Evolutionary conservation across 2,113 vertebrate genomes (phyloP), one percentile per base, ranked within the genome.

Genomic region (Entelurus aequoreus): DNA sequence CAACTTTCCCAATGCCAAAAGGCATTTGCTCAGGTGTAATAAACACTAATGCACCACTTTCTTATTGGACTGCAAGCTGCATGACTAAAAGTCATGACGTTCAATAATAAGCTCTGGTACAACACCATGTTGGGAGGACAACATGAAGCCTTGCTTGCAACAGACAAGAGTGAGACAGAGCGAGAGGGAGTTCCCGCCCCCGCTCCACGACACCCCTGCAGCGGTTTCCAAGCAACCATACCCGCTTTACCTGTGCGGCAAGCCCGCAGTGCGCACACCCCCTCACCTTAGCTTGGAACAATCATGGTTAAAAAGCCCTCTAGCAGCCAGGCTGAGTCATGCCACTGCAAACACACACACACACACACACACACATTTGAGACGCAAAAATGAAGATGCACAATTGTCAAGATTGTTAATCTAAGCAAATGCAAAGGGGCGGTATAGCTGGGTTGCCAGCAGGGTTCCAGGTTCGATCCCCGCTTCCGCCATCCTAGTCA

Each of bases 211-310:
- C 83, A 85, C 62, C 86, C 85, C 79, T 79, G 80, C 82, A 88
- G 89, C 86, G 78, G 89, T 90, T 89, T 87, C 89, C 75, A 54
- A 87, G 91, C 89, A 92, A 89, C 90, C 78, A 88, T 87, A 91
- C 89, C 85, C 87, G 90, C 90, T 91, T 88, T 91, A 91, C 91
- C 90, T 91, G 91, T 87, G 89, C 84, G 49, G 87, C 90, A 84
- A 86, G 88, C 87, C 79, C 72, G 69, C 74, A 74, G 68, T 70
- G 68, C 74, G 77, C 86, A 84, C 84, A 76, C 87, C 82, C 79
- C 83, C 86, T 87, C 80, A 68, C 84, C 63, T 79, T 83, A 76
- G 76, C 81, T 80, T 78, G 66, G 75, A 83, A 85, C 83, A 82
- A 83, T 87, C 83, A 82, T 87, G 82, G 76, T 86, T 82, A 84